Base-by-base conservation (phyloP, 2,113 vertebrate species). In the Etheostoma spectabile region DNA sequence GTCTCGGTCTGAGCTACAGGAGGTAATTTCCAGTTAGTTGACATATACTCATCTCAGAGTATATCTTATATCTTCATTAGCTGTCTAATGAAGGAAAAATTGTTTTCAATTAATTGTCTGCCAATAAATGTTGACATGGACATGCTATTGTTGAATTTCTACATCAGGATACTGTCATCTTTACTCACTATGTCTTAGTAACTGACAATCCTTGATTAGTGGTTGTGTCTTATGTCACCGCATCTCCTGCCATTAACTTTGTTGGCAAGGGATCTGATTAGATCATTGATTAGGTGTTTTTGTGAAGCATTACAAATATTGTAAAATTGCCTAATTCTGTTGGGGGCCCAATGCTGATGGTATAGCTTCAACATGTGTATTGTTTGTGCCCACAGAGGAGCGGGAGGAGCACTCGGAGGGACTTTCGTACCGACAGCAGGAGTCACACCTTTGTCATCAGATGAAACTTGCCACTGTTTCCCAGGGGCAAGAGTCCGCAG, bases 401-500 rank as follows among this genome's bases (percentile, higher is more conserved):
- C 90, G 90, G 46, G 95, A 95, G 80, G 95, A 95, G 86, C 93
- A 86, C 49, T 73, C 95, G 45, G 97, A 96, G 93, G 96, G 95
- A 7, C 76, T 95, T 12, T 87, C 90, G 78, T 97, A 96, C 90
- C 93, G 93, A 21, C 95, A 95, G 63, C 97, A 96, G 92, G 97
- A 97, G 91, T 95, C 95, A 0, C 95, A 90, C 53, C 90, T 93
- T 51, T 96, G 96, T 82, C 97, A 97, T 79, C 97, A 96, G 92
- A 95, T 96, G 96, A 98, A 97, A 92, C 94, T 95, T 48, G 92
- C 95, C 19, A 88, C 95, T 0, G 92, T 96, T 0, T 95, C 94
- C 0, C 93, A 95, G 2, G 90, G 93, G 0, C 92, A 94, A 30
- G 95, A 96, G 59, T 92, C 92, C 0, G 80, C 91, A 46, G 83